Evolutionary conservation across 2,888 invertebrate species (phyloP), one percentile per base, ranked within the genome.

Genomic region (Cheiracanthium punctorium): DNA sequence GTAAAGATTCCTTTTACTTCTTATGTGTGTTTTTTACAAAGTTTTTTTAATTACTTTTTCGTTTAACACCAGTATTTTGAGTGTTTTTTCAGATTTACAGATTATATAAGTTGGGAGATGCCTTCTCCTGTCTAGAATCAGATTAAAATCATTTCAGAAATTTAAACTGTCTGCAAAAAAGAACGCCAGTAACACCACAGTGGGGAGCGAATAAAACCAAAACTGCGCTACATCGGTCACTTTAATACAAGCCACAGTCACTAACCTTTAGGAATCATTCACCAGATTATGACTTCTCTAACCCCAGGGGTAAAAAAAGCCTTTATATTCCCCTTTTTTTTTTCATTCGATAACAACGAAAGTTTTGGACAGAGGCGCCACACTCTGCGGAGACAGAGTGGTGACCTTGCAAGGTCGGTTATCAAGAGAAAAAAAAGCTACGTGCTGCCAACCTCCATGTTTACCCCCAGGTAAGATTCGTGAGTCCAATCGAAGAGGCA

Each of bases 351-450:
- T 12, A 48, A 48, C 14, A 48, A 69, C n/a, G 67, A 67, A 32
- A 58, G 73, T 74, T 32, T 58, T 73, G 30, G 30, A 30, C 41
- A 32, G n/a, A 32, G 82, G 82, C 82, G 82, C 82, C 82, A 77
- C 72, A 17, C 58, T 4, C 5, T 64, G 28, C 2, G 52, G 58
- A 80, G 73, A 81, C 82, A 70, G 64, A 77, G 82, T 28, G 48
- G 29, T 67, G 82, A 82, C 82, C 82, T 82, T 82, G 82, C 82
- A 82, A 82, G 82, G 82, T 82, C 82, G 82, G 69, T 58, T 32
- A 4, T 28, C 70, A 75, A 75, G 58, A n/a, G n/a, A n/a, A 67
- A 67, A 64, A 74, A 74, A 74, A 69, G 28, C 29, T 52, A 48
- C 28, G 29, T 32, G 14, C 20, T 1, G 28, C 24, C 41, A 28